Percentiles rank a stretch among this genome's conserved stretches.
Conservation (phyloP, 2,888 invertebrate species). For the Tachina fera region DNA sequence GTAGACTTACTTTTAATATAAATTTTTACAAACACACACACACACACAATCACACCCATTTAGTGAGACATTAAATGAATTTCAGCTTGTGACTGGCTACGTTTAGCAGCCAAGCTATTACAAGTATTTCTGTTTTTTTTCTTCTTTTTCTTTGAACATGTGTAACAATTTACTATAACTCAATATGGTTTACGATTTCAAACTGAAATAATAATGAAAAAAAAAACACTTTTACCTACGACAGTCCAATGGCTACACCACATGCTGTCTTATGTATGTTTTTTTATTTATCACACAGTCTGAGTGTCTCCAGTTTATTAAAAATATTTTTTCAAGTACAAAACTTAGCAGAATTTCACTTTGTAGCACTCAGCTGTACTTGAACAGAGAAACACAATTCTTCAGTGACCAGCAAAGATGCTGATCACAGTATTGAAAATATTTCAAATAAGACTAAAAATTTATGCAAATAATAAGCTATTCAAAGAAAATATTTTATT, state of each 20-base stretch:
- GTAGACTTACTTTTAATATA: conserved; percentile 28
- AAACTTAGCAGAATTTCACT: too few species aligned
- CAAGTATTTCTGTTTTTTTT: conserved; percentile 8
- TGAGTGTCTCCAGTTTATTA: not conserved
- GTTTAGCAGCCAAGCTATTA: not conserved
- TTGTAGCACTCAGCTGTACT: too few species aligned
- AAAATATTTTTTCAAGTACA: not conserved
- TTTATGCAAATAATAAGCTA: too few species aligned
- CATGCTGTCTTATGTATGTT: not conserved
- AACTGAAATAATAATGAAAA: not conserved
- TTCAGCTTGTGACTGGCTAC: not conserved
- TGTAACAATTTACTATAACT: conserved; percentile 20
- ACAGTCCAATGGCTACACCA: not conserved
- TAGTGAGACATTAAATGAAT: conserved; percentile 1
- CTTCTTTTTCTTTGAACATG: conserved; percentile 6
- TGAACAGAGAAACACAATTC: too few species aligned
- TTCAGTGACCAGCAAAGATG: too few species aligned
- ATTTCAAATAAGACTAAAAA: too few species aligned
- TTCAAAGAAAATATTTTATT: too few species aligned
- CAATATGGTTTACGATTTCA: not conserved
- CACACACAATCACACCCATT: conserved; percentile 4
- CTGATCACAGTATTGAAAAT: too few species aligned
- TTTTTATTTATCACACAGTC: not conserved
- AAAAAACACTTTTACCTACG: not conserved
- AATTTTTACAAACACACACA: conserved; percentile 14